These are phyloP conservation scores for Diabrotica balteata DNA, from an alignment of 2,888 invertebrate species.

Conservation along the genomic window DNA sequence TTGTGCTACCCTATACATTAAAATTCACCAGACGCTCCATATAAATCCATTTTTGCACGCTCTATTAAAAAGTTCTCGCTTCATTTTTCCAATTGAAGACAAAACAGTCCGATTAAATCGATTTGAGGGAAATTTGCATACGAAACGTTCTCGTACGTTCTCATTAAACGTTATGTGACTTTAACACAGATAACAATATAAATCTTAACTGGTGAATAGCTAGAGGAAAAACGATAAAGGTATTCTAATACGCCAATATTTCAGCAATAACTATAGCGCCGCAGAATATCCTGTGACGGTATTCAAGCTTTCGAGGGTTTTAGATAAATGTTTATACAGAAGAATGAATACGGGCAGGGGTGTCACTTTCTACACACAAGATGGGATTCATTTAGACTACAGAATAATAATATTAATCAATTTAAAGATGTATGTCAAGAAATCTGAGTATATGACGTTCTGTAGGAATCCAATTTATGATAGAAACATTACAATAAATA, in stretches of 20 bases:
- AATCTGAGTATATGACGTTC: no score
- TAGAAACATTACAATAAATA: no score
- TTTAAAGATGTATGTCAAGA: no score
- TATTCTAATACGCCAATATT: constrained; percentile 35
- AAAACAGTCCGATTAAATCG: constrained; percentile 21
- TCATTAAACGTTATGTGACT: constrained; percentile 28
- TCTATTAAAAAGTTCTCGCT: no score
- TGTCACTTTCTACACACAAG: neutral
- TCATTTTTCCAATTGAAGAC: constrained; percentile 8
- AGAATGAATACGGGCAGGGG: neutral
- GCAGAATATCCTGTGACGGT: constrained; percentile 12
- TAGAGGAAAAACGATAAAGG: constrained; percentile 34
- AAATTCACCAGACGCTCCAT: no score
- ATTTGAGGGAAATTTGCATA: constrained; percentile 26
- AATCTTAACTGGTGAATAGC: constrained; percentile 25
- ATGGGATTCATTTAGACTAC: no score
- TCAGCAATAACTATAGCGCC: constrained; percentile 20
- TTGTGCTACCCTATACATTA: no score
- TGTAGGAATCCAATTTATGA: no score
- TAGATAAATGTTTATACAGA: neutral
- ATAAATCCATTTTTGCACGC: no score
- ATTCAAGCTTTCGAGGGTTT: constrained; percentile 19
- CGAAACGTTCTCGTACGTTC: constrained; percentile 23
- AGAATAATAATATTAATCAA: no score
- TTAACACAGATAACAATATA: constrained; percentile 26